Evolutionary conservation across 2,113 vertebrate genomes (phyloP).

Genomic region (Microcebus lehilahytsara): DNA sequence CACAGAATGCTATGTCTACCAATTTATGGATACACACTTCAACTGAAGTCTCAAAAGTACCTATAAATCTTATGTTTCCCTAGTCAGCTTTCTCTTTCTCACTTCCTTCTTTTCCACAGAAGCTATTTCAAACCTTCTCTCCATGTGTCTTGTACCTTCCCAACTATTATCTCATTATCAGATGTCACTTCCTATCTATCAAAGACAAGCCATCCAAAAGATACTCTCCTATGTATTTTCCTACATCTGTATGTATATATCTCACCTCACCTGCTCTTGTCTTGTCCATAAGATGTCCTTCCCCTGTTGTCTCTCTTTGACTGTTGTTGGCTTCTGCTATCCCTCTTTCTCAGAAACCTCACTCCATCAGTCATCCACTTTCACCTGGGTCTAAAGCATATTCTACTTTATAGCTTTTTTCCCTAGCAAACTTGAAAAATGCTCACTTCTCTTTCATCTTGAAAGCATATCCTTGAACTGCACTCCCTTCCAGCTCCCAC

Average conservation of each 20-base stretch:
- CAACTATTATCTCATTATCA: neutral
- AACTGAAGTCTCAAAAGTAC: neutral
- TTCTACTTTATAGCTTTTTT: neutral
- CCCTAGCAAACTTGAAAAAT: neutral
- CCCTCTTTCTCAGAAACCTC: neutral
- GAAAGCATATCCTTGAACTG: neutral
- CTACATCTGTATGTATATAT: neutral
- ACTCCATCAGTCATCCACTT: neutral
- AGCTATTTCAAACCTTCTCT: neutral
- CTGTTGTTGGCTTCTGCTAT: neutral
- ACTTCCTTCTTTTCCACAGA: neutral
- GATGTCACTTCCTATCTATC: neutral
- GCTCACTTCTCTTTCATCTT: neutral
- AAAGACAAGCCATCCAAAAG: neutral
- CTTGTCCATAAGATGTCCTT: neutral
- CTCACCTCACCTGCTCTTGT: neutral
- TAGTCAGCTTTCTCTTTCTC: neutral
- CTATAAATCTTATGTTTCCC: neutral
- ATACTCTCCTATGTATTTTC: neutral
- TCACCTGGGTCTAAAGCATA: neutral
- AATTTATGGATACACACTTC: neutral
- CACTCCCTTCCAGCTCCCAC: neutral
- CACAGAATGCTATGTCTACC: neutral
- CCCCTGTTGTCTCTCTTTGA: neutral
- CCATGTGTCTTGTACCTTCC: neutral